Evolutionary conservation across 2,888 invertebrate species (phyloP).

Genomic region (Thymelicus sylvestris): DNA sequence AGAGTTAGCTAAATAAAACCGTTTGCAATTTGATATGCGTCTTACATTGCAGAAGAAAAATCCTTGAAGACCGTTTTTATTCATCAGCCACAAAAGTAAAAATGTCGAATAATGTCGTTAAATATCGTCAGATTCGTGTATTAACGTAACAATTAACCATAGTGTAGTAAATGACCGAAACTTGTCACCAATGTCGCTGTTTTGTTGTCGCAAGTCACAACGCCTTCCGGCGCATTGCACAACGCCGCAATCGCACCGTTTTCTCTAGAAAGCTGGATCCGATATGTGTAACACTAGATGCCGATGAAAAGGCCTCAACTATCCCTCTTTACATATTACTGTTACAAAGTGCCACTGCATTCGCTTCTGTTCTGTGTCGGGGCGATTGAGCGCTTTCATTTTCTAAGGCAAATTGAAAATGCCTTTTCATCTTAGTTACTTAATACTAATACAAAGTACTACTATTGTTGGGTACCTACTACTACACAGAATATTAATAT

Average conservation of each 20-base stretch:
- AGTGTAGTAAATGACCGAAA: conserved; percentile 5
- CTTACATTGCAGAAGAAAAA: too few species aligned
- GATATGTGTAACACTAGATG: conserved; percentile 77
- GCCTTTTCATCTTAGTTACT: too few species aligned
- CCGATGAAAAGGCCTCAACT: conserved; percentile 59
- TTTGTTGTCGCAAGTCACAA: conserved; percentile 38
- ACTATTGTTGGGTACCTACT: too few species aligned
- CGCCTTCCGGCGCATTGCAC: conserved; percentile 73
- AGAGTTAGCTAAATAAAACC: too few species aligned
- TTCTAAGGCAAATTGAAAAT: background rate
- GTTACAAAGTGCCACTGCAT: conserved; percentile 26
- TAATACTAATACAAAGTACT: too few species aligned
- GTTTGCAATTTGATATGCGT: too few species aligned
- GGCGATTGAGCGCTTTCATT: conserved; percentile 12
- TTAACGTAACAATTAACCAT: background rate
- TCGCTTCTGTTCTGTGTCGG: conserved; percentile 14
- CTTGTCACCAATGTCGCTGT: conserved; percentile 15
- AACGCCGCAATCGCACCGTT: conserved; percentile 73
- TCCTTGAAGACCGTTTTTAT: too few species aligned
- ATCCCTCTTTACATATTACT: conserved; percentile 47
- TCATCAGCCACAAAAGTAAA: too few species aligned
- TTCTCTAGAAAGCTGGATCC: conserved; percentile 77
- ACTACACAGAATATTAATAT: too few species aligned
- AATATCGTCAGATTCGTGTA: too few species aligned
- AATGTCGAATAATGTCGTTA: too few species aligned